phyloP scores from a whole-genome alignment of 2,797 vertebrate genomes.

The Urophycis tenuis region DNA sequence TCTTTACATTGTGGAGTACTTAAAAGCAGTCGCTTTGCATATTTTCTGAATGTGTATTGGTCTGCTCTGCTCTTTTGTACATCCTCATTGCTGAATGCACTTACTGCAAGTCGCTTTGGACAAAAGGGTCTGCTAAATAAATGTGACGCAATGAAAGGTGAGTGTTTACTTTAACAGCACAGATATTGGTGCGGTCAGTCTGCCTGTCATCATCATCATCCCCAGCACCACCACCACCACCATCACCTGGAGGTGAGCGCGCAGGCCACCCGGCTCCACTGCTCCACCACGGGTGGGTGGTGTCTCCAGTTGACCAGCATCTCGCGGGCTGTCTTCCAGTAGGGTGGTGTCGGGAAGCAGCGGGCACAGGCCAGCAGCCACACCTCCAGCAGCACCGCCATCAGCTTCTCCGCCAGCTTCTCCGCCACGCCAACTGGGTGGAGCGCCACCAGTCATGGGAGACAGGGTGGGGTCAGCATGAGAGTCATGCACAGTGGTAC shows the following conservation, averaged over 20 bases:
- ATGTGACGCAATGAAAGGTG: no score
- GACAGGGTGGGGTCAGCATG: background rate
- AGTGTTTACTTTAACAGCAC: background rate
- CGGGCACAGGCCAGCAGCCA: conserved; percentile 89
- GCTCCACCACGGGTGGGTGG: conserved; percentile 94
- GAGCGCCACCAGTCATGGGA: background rate
- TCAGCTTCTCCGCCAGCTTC: conserved; percentile 88
- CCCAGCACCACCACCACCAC: background rate
- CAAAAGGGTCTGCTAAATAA: no score
- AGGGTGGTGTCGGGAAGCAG: conserved; percentile 93
- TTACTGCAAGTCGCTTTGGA: no score
- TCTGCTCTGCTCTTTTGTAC: no score
- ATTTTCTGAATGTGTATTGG: no score
- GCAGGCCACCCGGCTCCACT: conserved; percentile 93
- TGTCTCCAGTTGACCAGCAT: conserved; percentile 98
- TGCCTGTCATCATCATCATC: background rate
- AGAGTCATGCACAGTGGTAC: background rate
- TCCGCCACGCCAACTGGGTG: conserved; percentile 87
- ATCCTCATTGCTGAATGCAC: no score
- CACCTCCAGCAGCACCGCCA: conserved; percentile 92
- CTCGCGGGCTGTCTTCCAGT: conserved; percentile 95
- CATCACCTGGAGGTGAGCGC: conserved; percentile 90
- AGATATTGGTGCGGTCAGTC: background rate
- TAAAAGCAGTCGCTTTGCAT: no score
- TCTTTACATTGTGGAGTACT: no score